Evolutionary conservation across 1,140 invertebrate genomes (phyloP).

Genomic region (Eciton burchellii): DNA sequence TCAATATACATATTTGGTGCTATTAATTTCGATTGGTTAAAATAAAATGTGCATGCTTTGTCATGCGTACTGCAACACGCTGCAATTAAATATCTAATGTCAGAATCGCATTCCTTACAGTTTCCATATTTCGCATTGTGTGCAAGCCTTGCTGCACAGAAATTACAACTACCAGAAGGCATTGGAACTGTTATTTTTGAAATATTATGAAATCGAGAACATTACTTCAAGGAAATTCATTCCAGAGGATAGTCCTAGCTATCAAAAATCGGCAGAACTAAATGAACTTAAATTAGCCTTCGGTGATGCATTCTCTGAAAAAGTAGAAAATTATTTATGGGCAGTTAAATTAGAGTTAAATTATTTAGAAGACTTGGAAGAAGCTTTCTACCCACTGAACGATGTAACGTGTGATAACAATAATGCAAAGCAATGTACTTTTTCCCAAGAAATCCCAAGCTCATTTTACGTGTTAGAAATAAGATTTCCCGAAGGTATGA

Average conservation of each 20-base stretch:
- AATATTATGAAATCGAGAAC: slow-evolving; percentile 88
- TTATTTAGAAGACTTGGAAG: slow-evolving; percentile 87
- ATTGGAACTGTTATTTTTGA: slow-evolving; percentile 88
- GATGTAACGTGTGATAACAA: too few relatives aligned
- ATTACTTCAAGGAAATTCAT: slow-evolving; percentile 76
- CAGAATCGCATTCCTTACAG: too few relatives aligned
- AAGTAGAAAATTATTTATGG: slow-evolving; percentile 89
- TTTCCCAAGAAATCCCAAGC: slow-evolving; percentile 88
- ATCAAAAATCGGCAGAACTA: slow-evolving; percentile 88
- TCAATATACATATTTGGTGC: too few relatives aligned
- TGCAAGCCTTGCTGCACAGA: slow-evolving; percentile 89
- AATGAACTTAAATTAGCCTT: slow-evolving; percentile 91
- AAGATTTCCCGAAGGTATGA: slow-evolving; percentile 88
- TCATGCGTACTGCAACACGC: too few relatives aligned
- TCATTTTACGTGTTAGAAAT: slow-evolving; percentile 89
- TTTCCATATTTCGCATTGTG: slow-evolving; percentile 90
- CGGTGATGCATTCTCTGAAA: slow-evolving; percentile 88
- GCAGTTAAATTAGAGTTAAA: slow-evolving; percentile 88
- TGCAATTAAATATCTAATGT: too few relatives aligned
- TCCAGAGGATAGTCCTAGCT: slow-evolving; percentile 80
- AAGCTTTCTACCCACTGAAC: too few relatives aligned
- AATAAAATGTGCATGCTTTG: too few relatives aligned
- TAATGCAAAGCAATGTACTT: slow-evolving; percentile 88
- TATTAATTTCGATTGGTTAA: too few relatives aligned
- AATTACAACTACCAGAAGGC: slow-evolving; percentile 88